phyloP scores from a whole-genome alignment of 2,888 invertebrate species.

The Cataglyphis cursor region DNA sequence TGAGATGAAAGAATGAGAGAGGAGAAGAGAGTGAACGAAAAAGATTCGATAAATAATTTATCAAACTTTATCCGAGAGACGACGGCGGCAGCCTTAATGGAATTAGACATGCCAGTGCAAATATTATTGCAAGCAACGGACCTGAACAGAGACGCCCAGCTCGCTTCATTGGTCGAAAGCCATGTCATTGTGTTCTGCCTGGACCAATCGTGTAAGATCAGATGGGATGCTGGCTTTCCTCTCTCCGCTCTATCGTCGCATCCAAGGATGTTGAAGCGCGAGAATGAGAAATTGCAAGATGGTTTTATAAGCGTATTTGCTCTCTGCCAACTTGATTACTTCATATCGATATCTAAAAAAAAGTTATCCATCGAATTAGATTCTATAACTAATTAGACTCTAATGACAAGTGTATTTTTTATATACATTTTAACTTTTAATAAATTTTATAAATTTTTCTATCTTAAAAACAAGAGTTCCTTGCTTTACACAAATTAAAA shows the following conservation, averaged over 20 bases:
- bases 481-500: not conserved
- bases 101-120: constrained; percentile 77
- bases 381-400: not conserved
- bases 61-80: constrained; percentile 60
- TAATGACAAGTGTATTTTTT: not conserved
- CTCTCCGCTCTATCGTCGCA: not conserved
- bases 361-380: not conserved
- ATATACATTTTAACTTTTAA: not conserved
- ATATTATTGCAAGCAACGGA: constrained; percentile 77
- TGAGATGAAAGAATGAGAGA: constrained; percentile 1
- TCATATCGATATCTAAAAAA: not conserved
- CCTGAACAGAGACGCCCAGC: constrained; percentile 67
- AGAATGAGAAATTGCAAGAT: constrained; percentile 26
- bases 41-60: constrained; percentile 78
- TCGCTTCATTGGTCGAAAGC: constrained; percentile 67
- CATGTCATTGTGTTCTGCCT: constrained; percentile 68
- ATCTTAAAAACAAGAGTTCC: not conserved
- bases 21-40: not conserved
- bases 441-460: not conserved
- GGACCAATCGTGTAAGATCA: constrained; percentile 65
- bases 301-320: constrained; percentile 1
- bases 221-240: constrained; percentile 52
- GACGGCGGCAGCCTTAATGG: constrained; percentile 68
- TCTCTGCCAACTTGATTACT: not conserved
- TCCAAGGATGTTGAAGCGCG: not conserved